Conservation (phyloP, 2,113 vertebrate species). For the Gorsachius goisagi region DNA sequence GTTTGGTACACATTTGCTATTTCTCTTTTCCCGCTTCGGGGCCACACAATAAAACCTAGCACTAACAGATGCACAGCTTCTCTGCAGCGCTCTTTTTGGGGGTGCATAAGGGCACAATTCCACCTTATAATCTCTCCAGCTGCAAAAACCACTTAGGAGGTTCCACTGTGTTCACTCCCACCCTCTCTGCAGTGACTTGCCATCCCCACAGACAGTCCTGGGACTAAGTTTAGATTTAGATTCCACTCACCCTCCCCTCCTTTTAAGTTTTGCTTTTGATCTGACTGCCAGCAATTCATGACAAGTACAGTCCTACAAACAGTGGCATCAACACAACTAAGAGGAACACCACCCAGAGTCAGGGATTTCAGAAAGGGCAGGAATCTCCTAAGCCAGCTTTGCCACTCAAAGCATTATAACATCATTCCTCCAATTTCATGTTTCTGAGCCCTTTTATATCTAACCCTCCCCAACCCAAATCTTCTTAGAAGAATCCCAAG, state of each 20-base stretch:
- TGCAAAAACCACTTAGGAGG: neutral
- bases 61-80: neutral
- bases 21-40: neutral
- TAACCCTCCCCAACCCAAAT: neutral
- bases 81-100: neutral
- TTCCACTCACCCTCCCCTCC: neutral
- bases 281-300: neutral
- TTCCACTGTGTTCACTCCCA: neutral
- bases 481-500: neutral
- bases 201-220: neutral
- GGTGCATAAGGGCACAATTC: neutral
- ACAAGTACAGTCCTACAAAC: neutral
- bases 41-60: neutral
- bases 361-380: neutral
- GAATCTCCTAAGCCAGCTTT: neutral
- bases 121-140: neutral
- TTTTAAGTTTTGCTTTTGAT: neutral
- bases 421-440: neutral
- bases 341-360: neutral
- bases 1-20: neutral
- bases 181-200: neutral
- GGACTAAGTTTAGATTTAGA: neutral
- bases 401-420: neutral
- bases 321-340: neutral
- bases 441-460: neutral